Evolutionary conservation across 2,888 invertebrate genomes (phyloP).

Genomic region (Drosophila cracens): DNA sequence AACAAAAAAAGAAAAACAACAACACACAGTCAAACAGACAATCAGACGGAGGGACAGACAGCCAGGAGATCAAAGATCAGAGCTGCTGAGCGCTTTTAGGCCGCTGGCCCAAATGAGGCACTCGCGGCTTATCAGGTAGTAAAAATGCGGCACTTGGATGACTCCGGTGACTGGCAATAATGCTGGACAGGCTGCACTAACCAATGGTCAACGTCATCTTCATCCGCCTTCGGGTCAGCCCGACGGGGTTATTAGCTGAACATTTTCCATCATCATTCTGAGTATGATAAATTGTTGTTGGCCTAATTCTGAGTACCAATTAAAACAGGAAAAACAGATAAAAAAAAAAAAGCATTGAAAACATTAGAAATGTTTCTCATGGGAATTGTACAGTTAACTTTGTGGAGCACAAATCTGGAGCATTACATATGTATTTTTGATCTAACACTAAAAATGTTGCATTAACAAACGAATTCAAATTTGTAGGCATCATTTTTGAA

Average conservation of each 20-base stretch:
- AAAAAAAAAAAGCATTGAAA: constrained; percentile 28
- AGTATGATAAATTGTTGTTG: constrained; percentile 71
- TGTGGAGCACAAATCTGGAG: constrained; percentile 10
- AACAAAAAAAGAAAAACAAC: not conserved
- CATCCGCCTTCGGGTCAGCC: constrained; percentile 30
- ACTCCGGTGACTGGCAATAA: constrained; percentile 65
- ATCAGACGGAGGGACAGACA: constrained; percentile 35
- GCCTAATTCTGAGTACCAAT: constrained; percentile 75
- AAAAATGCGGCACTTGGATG: constrained; percentile 77
- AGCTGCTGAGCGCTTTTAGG: constrained; percentile 55
- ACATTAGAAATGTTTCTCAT: constrained; percentile 35
- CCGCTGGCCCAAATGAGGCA: constrained; percentile 41
- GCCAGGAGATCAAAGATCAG: constrained; percentile 75
- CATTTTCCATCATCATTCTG: constrained; percentile 63
- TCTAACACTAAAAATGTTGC: not conserved
- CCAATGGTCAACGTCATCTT: constrained; percentile 50
- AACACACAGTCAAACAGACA: not conserved
- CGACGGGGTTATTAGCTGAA: constrained; percentile 69
- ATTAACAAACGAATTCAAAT: not conserved
- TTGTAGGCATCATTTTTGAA: not conserved
- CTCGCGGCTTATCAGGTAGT: constrained; percentile 73
- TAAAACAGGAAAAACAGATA: constrained; percentile 50
- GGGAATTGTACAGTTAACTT: constrained; percentile 13
- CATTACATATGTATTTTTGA: constrained; percentile 12
- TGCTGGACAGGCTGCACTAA: constrained; percentile 20